Base-by-base conservation (phyloP, 2,113 vertebrate species). In the Hippocampus abdominalis region DNA sequence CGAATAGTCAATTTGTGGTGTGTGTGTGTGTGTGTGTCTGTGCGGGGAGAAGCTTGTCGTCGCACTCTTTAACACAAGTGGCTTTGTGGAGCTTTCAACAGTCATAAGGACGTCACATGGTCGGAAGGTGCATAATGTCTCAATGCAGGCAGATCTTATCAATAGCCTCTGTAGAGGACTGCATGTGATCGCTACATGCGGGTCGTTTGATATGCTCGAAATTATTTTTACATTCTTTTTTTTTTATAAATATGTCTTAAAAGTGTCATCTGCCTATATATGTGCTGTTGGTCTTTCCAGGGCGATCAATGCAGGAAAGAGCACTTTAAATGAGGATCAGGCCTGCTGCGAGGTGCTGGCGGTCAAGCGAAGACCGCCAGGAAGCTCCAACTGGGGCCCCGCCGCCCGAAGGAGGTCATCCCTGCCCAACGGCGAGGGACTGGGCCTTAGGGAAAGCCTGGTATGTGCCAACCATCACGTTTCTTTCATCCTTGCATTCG, bases 291-390 rank as follows among this genome's bases (percentile, higher is more conserved):
- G 48, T 79, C 25, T 56, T 32, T 81, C 15, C 84, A 98, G 97
- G 84, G 96, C 98, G 59, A 99, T 99, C 89, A 99, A 99, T 75
- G 95, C 96, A 1, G 97, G 97, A 29, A 99, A 99, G 85, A 98
- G 97, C 87, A 92, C 94, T 0, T 92, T 97, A 80, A 99, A 99
- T 5, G 97, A 99, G 88, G 97, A 99, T 89, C 97, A 99, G 88
- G 97, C 96, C 44, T 96, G 95, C 87, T 99, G 96, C 75, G 96
- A 98, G 82, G 93, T 98, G 64, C 90, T 99, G 75, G 84, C 91
- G 72, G 93, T 98, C 70, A 95, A 93, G 86, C 95, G 91, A 83
- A 96, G 94, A 82, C 74, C 87, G 1, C 90, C 93, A 1, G 25
- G 88, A 32, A 87, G 90, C 74, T 91, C 91, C 46, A 96, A 90